Evolutionary conservation across 2,113 vertebrate genomes (phyloP).

Genomic region (Psettodes erumei): DNA sequence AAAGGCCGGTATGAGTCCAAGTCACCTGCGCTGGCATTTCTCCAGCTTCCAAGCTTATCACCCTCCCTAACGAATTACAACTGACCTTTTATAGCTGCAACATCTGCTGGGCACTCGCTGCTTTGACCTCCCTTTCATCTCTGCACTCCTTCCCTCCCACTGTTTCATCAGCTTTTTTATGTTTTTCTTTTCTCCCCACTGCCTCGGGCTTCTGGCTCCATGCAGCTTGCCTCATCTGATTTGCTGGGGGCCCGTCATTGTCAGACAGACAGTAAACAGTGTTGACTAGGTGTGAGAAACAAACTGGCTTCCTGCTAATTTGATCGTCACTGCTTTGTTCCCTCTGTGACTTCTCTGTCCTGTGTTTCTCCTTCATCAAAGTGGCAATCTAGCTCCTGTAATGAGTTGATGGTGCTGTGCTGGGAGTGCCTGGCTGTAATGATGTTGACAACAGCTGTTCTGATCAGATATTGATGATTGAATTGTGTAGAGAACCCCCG

Average conservation of each 20-base stretch:
- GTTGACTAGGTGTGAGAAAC: slow-evolving; percentile 42
- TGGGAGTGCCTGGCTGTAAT: slow-evolving; percentile 9
- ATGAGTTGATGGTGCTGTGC: slow-evolving; percentile 19
- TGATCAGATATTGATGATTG: slow-evolving; percentile 61
- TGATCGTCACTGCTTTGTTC: slow-evolving; percentile 23
- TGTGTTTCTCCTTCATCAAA: slow-evolving; percentile 20
- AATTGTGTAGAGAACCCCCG: slow-evolving; percentile 25
- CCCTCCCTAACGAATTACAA: slow-evolving; percentile 59
- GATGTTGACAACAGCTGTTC: slow-evolving; percentile 42
- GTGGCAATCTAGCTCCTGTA: slow-evolving; percentile 2
- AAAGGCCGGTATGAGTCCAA: slow-evolving; percentile 26
- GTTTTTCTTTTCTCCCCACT: not conserved
- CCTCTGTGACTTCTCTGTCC: slow-evolving; percentile 5
- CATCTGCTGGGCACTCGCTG: slow-evolving; percentile 62
- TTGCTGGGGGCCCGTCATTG: slow-evolving; percentile 22
- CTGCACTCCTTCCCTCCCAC: slow-evolving; percentile 26
- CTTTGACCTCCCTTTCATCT: slow-evolving; percentile 55
- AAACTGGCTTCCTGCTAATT: slow-evolving; percentile 45
- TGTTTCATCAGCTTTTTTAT: slow-evolving; percentile 22
- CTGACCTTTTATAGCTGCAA: slow-evolving; percentile 60
- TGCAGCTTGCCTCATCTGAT: slow-evolving; percentile 7
- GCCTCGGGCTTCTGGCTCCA: slow-evolving; percentile 1
- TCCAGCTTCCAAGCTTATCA: slow-evolving; percentile 46
- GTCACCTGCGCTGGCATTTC: not conserved
- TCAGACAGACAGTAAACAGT: slow-evolving; percentile 19